phyloP scores from a whole-genome alignment of 2,113 vertebrate species.

The Anolis carolinensis region DNA sequence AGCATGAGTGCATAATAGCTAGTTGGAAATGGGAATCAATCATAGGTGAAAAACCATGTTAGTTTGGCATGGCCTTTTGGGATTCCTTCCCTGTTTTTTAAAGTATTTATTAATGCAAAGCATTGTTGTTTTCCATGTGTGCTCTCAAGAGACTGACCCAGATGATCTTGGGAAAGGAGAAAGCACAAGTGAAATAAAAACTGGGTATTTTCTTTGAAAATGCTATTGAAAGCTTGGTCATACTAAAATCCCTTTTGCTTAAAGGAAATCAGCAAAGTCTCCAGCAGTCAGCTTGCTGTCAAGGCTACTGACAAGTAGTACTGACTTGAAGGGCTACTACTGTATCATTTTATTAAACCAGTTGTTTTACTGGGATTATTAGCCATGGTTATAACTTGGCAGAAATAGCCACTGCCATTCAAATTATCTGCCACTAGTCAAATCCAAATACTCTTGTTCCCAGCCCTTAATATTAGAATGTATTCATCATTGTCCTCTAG shows the following conservation, averaged over 20 bases:
- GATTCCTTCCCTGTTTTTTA: not conserved
- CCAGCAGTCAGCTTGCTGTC: not conserved
- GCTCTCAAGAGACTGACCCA: not conserved
- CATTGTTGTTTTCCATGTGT: constrained; percentile 15
- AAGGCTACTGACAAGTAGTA: constrained; percentile 26
- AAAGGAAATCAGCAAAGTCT: not conserved
- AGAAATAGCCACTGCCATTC: not conserved
- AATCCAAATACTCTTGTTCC: constrained; percentile 11
- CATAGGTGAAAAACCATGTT: constrained; percentile 19
- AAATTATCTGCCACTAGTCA: constrained; percentile 29
- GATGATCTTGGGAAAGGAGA: constrained; percentile 21
- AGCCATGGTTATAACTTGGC: constrained; percentile 1
- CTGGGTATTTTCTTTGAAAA: constrained; percentile 12
- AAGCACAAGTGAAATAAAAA: not conserved
- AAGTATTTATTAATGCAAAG: constrained; percentile 14
- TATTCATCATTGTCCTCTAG: constrained; percentile 22
- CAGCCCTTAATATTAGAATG: not conserved
- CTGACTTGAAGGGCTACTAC: not conserved
- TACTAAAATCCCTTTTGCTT: not conserved
- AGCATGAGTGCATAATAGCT: not conserved
- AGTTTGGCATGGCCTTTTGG: not conserved
- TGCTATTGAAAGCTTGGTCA: constrained; percentile 7
- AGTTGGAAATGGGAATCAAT: not conserved
- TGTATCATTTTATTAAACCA: constrained; percentile 29
- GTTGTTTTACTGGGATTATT: constrained; percentile 35